Percentiles rank a stretch among this genome's conserved stretches.
Conservation (phyloP, 2,888 invertebrate genomes). For the Ceratothoa steindachneri region DNA sequence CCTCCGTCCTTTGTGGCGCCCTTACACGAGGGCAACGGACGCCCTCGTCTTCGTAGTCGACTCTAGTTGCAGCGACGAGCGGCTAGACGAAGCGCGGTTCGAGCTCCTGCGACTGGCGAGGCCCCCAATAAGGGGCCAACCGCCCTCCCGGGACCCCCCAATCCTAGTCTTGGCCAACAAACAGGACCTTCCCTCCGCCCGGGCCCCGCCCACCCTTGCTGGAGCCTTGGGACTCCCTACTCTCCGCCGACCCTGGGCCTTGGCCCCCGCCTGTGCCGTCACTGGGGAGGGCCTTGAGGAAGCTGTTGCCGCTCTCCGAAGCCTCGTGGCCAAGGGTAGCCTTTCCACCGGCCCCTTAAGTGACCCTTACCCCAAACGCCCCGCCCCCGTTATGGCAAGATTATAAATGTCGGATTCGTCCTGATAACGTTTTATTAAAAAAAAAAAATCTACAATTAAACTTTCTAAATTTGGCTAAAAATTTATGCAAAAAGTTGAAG, state of each 20-base stretch:
- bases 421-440: too few species aligned
- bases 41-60: constrained; percentile 48
- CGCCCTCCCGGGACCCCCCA: constrained; percentile 51
- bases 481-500: too few species aligned
- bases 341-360: constrained; percentile 1
- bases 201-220: constrained; percentile 48
- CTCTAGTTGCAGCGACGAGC: constrained; percentile 35
- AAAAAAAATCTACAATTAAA: too few species aligned
- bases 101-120: constrained; percentile 31
- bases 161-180: constrained; percentile 57
- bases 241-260: constrained; percentile 34
- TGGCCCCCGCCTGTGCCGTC: constrained; percentile 42
- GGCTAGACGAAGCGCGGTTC: constrained; percentile 44
- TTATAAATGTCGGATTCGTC: too few species aligned
- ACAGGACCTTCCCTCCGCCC: constrained; percentile 56
- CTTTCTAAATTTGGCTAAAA: too few species aligned
- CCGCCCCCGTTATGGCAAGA: too few species aligned
- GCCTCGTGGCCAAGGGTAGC: constrained; percentile 27
- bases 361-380: neutral
- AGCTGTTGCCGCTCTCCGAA: constrained; percentile 39
- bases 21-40: constrained; percentile 45
- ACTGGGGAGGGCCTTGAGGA: constrained; percentile 43
- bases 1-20: constrained; percentile 40
- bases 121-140: too few species aligned
- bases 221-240: constrained; percentile 38